Evolutionary conservation across 64 coral and sea anemone species (phyloP).

Genomic region (Pocillopora damicornis): DNA sequence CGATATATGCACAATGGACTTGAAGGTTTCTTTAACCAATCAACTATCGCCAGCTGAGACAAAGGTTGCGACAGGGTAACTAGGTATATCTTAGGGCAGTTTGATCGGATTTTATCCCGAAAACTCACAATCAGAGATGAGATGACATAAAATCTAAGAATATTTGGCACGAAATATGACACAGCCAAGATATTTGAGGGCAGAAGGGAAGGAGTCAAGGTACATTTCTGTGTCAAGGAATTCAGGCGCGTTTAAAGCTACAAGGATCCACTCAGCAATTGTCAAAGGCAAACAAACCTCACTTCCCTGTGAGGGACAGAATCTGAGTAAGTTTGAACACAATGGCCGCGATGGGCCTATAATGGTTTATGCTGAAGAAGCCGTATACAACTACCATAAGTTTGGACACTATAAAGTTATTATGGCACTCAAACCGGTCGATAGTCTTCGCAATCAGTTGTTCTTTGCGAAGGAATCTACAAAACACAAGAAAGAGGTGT

Average conservation of each 20-base stretch:
- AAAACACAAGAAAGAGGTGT: constrained; percentile 24
- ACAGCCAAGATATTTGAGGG: neutral
- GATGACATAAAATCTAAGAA: neutral
- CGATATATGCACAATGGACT: neutral
- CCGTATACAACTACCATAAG: neutral
- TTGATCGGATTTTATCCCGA: neutral
- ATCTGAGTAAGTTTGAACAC: constrained; percentile 82
- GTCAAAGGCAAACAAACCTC: constrained; percentile 68
- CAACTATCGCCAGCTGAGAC: neutral
- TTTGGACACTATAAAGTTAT: constrained; percentile 68
- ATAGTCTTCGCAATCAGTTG: constrained; percentile 81
- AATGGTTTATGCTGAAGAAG: constrained; percentile 73
- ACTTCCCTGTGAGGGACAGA: constrained; percentile 59
- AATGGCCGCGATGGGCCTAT: constrained; percentile 60
- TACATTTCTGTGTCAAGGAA: neutral
- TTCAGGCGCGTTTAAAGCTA: neutral
- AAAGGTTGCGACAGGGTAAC: neutral
- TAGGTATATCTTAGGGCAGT: neutral
- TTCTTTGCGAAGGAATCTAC: constrained; percentile 54
- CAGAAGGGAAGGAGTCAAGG: neutral
- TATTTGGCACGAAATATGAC: constrained; percentile 1
- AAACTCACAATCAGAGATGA: constrained; percentile 1
- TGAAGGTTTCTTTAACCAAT: neutral
- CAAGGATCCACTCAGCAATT: constrained; percentile 82
- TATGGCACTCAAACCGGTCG: constrained; percentile 52